Conservation (phyloP, 2,888 invertebrate species). For the Lepidochrysops patricia region DNA sequence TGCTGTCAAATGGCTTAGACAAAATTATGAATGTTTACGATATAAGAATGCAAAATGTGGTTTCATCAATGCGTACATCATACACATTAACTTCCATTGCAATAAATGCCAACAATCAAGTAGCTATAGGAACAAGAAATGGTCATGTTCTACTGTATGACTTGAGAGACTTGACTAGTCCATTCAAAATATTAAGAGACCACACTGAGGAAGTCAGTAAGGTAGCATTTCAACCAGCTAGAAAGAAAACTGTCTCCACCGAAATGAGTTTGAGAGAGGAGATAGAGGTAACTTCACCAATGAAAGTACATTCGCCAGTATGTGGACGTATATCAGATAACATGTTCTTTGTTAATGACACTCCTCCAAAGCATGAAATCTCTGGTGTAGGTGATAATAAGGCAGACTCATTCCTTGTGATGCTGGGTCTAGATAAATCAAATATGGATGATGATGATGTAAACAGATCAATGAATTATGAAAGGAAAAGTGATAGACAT, state of each 20-base stretch:
- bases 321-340: slow-evolving; percentile 46
- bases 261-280: slow-evolving; percentile 64
- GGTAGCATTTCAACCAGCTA: slow-evolving; percentile 60
- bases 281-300: slow-evolving; percentile 38
- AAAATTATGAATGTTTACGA: slow-evolving; percentile 74
- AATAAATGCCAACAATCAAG: slow-evolving; percentile 58
- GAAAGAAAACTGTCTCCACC: slow-evolving; percentile 42
- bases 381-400: slow-evolving; percentile 41
- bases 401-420: slow-evolving; percentile 59
- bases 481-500: slow-evolving; percentile 43
- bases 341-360: slow-evolving; percentile 53
- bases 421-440: slow-evolving; percentile 59
- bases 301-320: slow-evolving; percentile 40
- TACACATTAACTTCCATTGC: slow-evolving; percentile 55
- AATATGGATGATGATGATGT: slow-evolving; percentile 46
- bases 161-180: slow-evolving; percentile 63
- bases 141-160: slow-evolving; percentile 73
- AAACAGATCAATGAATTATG: slow-evolving; percentile 41
- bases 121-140: slow-evolving; percentile 72
- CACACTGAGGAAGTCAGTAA: slow-evolving; percentile 65
- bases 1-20: slow-evolving; percentile 73
- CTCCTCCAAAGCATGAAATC: slow-evolving; percentile 43
- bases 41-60: slow-evolving; percentile 58
- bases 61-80: slow-evolving; percentile 55
- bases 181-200: slow-evolving; percentile 59